Conservation (phyloP, 2,888 invertebrate genomes). For the Junonia oenone region DNA sequence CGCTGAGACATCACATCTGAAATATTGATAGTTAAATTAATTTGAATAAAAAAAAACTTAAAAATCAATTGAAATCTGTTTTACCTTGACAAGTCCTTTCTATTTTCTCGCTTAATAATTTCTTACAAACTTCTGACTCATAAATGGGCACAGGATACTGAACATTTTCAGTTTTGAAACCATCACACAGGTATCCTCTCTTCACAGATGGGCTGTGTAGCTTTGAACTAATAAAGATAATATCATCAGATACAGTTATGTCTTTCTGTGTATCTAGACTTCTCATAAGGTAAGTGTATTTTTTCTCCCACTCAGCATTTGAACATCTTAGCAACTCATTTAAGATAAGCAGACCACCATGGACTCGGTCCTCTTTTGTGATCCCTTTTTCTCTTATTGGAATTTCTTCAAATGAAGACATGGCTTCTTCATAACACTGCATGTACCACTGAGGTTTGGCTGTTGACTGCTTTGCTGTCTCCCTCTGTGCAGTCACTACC, state of each 20-base stretch:
- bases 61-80: not conserved
- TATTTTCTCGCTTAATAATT: conserved; percentile 90
- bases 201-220: conserved; percentile 80
- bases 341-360: conserved; percentile 94
- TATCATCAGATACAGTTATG: conserved; percentile 72
- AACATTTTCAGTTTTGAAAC: conserved; percentile 72
- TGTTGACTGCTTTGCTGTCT: conserved; percentile 94
- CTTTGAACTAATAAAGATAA: conserved; percentile 79
- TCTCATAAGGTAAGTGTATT: conserved; percentile 86
- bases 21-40: conserved; percentile 32
- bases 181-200: conserved; percentile 70
- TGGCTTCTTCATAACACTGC: conserved; percentile 95
- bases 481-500: conserved; percentile 96
- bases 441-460: conserved; percentile 95
- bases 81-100: conserved; percentile 85
- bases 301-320: conserved; percentile 91
- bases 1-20: conserved; percentile 89
- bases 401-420: conserved; percentile 86
- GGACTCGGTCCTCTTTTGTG: conserved; percentile 92
- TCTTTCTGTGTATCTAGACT: conserved; percentile 72
- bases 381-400: conserved; percentile 85
- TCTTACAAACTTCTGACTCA: conserved; percentile 92
- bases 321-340: conserved; percentile 96
- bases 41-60: conserved; percentile 3
- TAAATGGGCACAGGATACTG: conserved; percentile 81